Conservation (phyloP, 2,888 invertebrate species). For the Aporophyla lueneburgensis region DNA sequence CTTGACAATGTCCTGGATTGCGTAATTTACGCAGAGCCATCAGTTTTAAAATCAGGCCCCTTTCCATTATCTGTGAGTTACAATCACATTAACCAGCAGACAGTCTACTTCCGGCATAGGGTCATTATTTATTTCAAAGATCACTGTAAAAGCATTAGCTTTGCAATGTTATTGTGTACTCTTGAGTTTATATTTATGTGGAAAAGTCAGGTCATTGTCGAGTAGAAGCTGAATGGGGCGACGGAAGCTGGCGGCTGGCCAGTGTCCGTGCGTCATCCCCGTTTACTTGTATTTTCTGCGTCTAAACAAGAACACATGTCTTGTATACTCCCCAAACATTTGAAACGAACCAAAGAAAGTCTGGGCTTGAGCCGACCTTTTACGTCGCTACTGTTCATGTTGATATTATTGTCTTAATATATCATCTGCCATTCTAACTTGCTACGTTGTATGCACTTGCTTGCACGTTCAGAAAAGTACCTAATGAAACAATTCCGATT, state of each 20-base stretch:
- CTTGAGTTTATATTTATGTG: conserved; percentile 71
- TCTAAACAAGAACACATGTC: conserved; percentile 73
- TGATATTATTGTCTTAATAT: conserved; percentile 21
- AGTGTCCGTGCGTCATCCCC: conserved; percentile 84
- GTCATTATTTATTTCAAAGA: conserved; percentile 38
- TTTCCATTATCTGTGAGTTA: neutral
- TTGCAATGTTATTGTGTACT: conserved; percentile 50
- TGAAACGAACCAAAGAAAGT: conserved; percentile 49
- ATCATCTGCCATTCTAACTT: neutral
- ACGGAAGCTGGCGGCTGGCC: conserved; percentile 86
- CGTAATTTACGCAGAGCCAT: neutral
- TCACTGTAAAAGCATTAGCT: conserved; percentile 22
- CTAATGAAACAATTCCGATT: neutral
- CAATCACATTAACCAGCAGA: neutral
- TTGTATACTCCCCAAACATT: conserved; percentile 50
- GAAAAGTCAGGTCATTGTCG: conserved; percentile 88
- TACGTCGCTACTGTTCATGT: conserved; percentile 25
- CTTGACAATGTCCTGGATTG: neutral
- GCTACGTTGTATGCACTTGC: conserved; percentile 4
- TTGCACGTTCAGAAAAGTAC: neutral
- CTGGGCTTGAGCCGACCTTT: conserved; percentile 26
- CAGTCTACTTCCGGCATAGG: neutral
- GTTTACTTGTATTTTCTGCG: conserved; percentile 77
- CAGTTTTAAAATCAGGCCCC: neutral
- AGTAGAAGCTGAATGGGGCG: conserved; percentile 85